A percentile compares a stretch with the other conserved stretches of the same genome.
These are phyloP conservation scores for Campoplex nolae DNA, from an alignment of 2,888 invertebrate species.

Conservation along the genomic window DNA sequence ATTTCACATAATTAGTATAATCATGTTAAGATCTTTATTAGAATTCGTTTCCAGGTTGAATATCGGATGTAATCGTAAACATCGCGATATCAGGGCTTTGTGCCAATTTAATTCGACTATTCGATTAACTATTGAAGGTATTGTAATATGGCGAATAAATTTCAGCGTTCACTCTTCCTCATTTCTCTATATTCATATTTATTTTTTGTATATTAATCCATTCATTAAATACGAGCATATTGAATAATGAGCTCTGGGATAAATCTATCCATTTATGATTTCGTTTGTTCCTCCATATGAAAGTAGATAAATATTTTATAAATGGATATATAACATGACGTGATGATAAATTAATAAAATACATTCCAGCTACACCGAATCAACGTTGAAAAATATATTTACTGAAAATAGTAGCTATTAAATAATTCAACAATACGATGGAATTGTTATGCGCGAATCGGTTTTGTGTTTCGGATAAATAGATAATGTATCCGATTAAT, in stretches of 20 bases:
- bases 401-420: background rate
- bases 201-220: background rate
- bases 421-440: background rate
- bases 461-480: background rate
- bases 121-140: background rate
- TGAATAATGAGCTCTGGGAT: slow-evolving; percentile 12
- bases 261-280: background rate
- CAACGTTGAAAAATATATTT: background rate
- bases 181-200: background rate
- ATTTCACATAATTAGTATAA: background rate
- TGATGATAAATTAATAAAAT: background rate
- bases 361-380: background rate
- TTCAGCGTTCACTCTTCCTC: background rate
- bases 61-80: slow-evolving; percentile 41
- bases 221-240: slow-evolving; percentile 29
- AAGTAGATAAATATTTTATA: background rate
- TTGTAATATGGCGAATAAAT: background rate
- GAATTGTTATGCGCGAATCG: background rate
- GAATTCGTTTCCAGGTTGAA: slow-evolving; percentile 32
- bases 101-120: slow-evolving; percentile 33
- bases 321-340: background rate
- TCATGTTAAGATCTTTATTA: slow-evolving; percentile 53
- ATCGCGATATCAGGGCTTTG: slow-evolving; percentile 39
- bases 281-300: background rate
- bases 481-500: background rate